These are phyloP conservation scores for Caenorhabditis inopinata DNA, from an alignment of 1,140 invertebrate species.

Conservation along the genomic window DNA sequence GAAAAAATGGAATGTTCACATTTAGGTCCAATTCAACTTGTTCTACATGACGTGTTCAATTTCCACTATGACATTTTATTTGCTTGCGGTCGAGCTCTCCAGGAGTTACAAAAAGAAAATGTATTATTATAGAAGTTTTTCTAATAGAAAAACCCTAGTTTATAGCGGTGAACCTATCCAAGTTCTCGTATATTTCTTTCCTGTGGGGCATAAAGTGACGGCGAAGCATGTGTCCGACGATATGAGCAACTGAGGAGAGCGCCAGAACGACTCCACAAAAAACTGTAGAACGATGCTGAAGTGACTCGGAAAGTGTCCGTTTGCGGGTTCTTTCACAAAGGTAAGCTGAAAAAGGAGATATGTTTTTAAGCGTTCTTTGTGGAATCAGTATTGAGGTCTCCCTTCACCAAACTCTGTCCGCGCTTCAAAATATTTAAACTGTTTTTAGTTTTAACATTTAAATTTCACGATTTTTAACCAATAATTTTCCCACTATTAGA, in stretches of 20 bases:
- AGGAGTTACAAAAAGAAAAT: background rate
- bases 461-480: too few relatives aligned
- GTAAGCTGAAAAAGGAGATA: conserved; percentile 43
- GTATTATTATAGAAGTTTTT: background rate
- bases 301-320: conserved; percentile 37
- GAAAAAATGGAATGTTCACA: too few relatives aligned
- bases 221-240: conserved; percentile 39
- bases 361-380: too few relatives aligned
- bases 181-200: conserved; percentile 43
- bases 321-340: conserved; percentile 40
- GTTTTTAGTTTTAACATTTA: too few relatives aligned
- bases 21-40: conserved; percentile 9
- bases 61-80: conserved; percentile 14
- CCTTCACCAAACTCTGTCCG: too few relatives aligned
- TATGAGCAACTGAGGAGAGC: conserved; percentile 30
- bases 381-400: too few relatives aligned
- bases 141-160: background rate
- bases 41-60: background rate
- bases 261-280: conserved; percentile 39
- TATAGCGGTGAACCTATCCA: background rate
- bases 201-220: conserved; percentile 42
- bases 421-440: too few relatives aligned
- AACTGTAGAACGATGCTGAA: conserved; percentile 35
- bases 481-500: too few relatives aligned
- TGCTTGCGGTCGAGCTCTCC: too few relatives aligned